Conservation (phyloP, 2,797 vertebrate genomes). For the Myoxocephalus aenaeus region DNA sequence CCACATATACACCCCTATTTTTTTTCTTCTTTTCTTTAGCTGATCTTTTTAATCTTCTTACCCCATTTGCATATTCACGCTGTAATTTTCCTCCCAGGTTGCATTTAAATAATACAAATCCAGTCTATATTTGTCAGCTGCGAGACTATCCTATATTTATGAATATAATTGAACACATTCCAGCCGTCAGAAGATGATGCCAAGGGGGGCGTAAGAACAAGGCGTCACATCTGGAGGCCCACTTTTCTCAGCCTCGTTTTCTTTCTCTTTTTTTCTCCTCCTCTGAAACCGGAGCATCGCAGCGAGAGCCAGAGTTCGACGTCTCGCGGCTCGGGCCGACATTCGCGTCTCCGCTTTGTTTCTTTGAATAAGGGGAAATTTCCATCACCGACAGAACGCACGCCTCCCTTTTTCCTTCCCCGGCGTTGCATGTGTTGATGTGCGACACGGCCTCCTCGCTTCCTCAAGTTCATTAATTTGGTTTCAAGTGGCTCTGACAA, state of each 20-base stretch:
- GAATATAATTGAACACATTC: constrained; percentile 84
- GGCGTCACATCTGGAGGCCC: constrained; percentile 84
- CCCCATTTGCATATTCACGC: constrained; percentile 82
- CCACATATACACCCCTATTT: constrained; percentile 55
- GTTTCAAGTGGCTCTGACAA: constrained; percentile 31
- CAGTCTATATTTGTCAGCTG: constrained; percentile 84
- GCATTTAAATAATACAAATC: constrained; percentile 87
- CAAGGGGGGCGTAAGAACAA: constrained; percentile 78
- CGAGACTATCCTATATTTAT: constrained; percentile 82
- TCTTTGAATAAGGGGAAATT: constrained; percentile 27
- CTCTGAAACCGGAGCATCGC: constrained; percentile 60
- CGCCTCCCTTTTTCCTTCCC: background rate
- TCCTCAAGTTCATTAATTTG: constrained; percentile 47
- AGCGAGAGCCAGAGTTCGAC: constrained; percentile 37
- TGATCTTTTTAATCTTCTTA: constrained; percentile 85
- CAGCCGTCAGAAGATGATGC: constrained; percentile 83
- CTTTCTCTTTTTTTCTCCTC: constrained; percentile 58
- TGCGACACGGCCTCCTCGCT: constrained; percentile 5
- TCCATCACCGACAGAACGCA: background rate
- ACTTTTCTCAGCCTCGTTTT: constrained; percentile 80
- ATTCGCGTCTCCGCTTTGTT: constrained; percentile 17
- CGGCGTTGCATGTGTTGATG: constrained; percentile 4
- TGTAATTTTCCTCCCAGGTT: constrained; percentile 83
- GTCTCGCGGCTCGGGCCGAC: constrained; percentile 26
- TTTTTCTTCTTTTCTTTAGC: constrained; percentile 45